A percentile compares a stretch with the other conserved stretches of the same genome.
These are phyloP conservation scores for Micrastur ruficollis DNA, from an alignment of 2,797 vertebrate species.

Conservation along the genomic window DNA sequence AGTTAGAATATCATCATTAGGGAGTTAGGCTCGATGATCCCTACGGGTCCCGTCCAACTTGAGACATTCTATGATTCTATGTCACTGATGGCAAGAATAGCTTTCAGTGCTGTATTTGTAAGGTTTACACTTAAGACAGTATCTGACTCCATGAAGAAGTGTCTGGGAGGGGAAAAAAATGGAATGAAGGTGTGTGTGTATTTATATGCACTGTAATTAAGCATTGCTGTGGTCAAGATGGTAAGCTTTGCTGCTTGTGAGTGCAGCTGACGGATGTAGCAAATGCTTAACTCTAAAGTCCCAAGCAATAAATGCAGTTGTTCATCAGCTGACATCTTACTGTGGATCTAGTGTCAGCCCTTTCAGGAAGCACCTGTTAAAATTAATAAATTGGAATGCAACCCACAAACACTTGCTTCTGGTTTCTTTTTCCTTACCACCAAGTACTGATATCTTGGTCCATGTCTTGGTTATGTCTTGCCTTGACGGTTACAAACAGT, in stretches of 20 bases:
- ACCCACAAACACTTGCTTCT: constrained; percentile 58
- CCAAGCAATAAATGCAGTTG: constrained; percentile 54
- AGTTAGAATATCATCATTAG: background rate
- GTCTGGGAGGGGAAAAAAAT: background rate
- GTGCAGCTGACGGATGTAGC: background rate
- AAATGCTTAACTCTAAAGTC: constrained; percentile 33
- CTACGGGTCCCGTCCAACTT: background rate
- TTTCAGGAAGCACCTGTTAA: constrained; percentile 70
- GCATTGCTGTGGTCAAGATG: background rate
- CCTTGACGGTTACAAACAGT: background rate
- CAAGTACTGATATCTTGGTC: background rate
- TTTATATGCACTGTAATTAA: background rate
- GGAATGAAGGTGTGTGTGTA: background rate
- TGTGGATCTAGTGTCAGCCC: constrained; percentile 54
- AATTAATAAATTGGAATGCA: constrained; percentile 31
- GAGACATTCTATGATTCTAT: background rate
- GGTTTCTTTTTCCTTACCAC: constrained; percentile 14
- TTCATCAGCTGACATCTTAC: constrained; percentile 62
- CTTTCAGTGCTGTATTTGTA: background rate
- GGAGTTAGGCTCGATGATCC: background rate
- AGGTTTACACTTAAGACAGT: background rate
- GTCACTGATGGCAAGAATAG: background rate
- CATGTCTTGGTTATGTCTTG: background rate
- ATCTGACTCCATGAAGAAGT: background rate
- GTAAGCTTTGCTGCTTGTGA: background rate